Conservation (phyloP, 2,797 vertebrate species). For the Danio tinwini region DNA sequence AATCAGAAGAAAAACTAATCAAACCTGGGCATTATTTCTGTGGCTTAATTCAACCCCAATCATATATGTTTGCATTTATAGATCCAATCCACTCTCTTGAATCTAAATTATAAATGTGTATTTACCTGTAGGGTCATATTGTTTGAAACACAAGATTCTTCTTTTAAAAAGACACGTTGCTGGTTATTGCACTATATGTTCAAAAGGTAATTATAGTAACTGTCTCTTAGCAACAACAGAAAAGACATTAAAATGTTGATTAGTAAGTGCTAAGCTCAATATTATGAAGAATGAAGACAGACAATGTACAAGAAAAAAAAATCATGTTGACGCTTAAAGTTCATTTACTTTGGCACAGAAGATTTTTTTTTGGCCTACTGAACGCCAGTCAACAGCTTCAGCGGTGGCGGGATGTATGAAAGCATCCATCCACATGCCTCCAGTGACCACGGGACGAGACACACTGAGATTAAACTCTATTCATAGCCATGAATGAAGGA, state of each 20-base stretch:
- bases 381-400: conserved; percentile 75
- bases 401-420: conserved; percentile 75
- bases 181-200: conserved; percentile 70
- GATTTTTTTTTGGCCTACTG: conserved; percentile 63
- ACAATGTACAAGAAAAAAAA: conserved; percentile 10
- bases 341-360: conserved; percentile 52
- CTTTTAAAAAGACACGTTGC: conserved; percentile 72
- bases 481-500: conserved; percentile 81
- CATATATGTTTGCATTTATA: background rate
- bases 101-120: background rate
- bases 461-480: conserved; percentile 76
- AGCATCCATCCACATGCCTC: conserved; percentile 79
- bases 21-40: no score
- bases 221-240: conserved; percentile 83
- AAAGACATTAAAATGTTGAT: conserved; percentile 77
- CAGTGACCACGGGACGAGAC: conserved; percentile 76
- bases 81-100: background rate
- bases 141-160: conserved; percentile 61
- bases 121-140: conserved; percentile 48
- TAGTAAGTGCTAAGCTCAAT: conserved; percentile 70
- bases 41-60: no score
- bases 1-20: background rate
- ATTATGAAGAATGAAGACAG: conserved; percentile 68
- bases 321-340: conserved; percentile 8
- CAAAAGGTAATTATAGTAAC: conserved; percentile 77